These are phyloP conservation scores for Patella depressa DNA, from an alignment of 2,888 invertebrate genomes.

Conservation along the genomic window DNA sequence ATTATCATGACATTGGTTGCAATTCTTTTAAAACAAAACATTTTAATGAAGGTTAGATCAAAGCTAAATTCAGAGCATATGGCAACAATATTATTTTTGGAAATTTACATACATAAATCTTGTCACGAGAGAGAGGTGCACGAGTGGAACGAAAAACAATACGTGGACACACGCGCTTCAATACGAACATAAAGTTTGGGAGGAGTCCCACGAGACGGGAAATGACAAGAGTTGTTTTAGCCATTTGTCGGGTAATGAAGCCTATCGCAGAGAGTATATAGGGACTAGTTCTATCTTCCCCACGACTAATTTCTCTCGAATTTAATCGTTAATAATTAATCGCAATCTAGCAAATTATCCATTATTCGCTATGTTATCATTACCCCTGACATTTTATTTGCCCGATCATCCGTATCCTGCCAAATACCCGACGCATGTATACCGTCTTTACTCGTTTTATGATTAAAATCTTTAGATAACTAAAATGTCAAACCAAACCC, in stretches of 20 bases:
- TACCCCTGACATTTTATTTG: constrained; percentile 32
- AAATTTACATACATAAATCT: constrained; percentile 3
- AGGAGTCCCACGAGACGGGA: constrained; percentile 14
- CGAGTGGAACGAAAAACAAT: background rate
- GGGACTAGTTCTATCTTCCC: constrained; percentile 22
- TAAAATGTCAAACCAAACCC: background rate
- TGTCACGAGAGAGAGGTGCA: background rate
- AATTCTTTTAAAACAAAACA: no score
- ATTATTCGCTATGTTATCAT: constrained; percentile 33
- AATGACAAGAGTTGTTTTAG: constrained; percentile 21
- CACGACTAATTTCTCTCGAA: constrained; percentile 31
- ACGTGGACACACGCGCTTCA: background rate
- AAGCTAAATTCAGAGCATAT: no score
- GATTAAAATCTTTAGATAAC: background rate
- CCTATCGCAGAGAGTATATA: constrained; percentile 16
- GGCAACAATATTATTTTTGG: no score
- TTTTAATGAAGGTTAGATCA: no score
- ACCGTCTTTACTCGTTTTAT: constrained; percentile 2
- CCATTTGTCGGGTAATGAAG: constrained; percentile 22
- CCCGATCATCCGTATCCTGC: background rate
- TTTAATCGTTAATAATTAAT: constrained; percentile 39
- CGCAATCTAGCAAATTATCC: constrained; percentile 37
- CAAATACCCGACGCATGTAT: background rate
- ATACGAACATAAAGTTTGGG: background rate
- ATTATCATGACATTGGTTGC: no score